Evolutionary conservation across 2,888 invertebrate species (phyloP).

Genomic region (Nomada lathburiana): DNA sequence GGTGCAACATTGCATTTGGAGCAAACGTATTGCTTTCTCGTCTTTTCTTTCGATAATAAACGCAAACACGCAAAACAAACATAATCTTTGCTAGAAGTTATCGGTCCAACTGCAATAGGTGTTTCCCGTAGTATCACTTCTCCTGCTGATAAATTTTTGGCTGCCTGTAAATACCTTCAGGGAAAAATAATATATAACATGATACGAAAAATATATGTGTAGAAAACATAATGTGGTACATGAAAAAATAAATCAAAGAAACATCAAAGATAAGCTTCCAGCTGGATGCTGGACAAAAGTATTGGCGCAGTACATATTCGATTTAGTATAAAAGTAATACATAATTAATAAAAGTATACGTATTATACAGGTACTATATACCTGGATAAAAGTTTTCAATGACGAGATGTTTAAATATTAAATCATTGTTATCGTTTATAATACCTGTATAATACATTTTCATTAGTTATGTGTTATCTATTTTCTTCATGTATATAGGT

Average conservation of each 20-base stretch:
- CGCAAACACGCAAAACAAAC: slow-evolving; percentile 81
- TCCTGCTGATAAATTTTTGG: slow-evolving; percentile 88
- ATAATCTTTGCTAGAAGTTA: slow-evolving; percentile 65
- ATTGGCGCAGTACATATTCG: no score
- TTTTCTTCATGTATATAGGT: neutral
- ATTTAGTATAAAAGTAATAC: no score
- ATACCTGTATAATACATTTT: neutral
- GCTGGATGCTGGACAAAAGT: no score
- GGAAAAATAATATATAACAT: neutral
- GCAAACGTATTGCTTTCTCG: slow-evolving; percentile 68
- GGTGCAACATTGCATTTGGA: slow-evolving; percentile 80
- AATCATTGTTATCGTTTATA: no score
- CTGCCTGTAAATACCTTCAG: slow-evolving; percentile 89
- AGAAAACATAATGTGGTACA: neutral
- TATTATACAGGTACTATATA: no score
- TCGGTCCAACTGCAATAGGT: slow-evolving; percentile 91
- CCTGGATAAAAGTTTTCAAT: no score
- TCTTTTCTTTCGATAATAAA: slow-evolving; percentile 62
- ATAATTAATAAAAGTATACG: no score
- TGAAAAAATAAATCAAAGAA: neutral
- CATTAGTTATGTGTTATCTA: neutral
- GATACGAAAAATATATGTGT: neutral
- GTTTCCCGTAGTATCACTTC: slow-evolving; percentile 90
- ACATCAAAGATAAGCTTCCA: neutral
- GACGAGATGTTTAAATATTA: no score